Conservation (phyloP, 2,113 vertebrate genomes). For the Bombycilla garrulus region DNA sequence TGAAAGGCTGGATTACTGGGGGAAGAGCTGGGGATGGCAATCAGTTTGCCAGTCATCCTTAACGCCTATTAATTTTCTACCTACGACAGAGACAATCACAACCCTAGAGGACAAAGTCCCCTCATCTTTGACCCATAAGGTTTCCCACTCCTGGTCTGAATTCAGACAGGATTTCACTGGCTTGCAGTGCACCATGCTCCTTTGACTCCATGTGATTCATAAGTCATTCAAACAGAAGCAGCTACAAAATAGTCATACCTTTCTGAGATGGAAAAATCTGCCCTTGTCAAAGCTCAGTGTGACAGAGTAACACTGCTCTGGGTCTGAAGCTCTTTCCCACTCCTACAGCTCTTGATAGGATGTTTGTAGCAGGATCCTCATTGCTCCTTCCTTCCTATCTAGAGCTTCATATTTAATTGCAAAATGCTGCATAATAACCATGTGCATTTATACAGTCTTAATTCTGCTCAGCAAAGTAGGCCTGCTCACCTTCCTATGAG, state of each 20-base stretch:
- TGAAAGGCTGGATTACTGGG: not conserved
- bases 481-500: not conserved
- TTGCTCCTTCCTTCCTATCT: not conserved
- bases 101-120: not conserved
- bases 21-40: rapidly evolving
- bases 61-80: not conserved
- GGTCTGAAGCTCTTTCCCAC: not conserved
- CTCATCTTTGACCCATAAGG: not conserved
- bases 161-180: not conserved
- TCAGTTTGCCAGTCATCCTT: not conserved
- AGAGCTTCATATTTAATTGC: not conserved
- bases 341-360: not conserved
- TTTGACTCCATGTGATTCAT: not conserved
- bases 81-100: not conserved
- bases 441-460: not conserved
- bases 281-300: not conserved
- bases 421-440: not conserved
- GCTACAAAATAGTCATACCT: not conserved
- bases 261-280: not conserved
- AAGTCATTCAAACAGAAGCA: not conserved
- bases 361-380: not conserved
- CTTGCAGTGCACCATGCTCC: not conserved
- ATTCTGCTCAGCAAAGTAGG: not conserved
- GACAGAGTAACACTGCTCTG: not conserved
- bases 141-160: not conserved